These are phyloP conservation scores for Creontiades dilutus DNA, from an alignment of 2,888 invertebrate species.

Conservation along the genomic window DNA sequence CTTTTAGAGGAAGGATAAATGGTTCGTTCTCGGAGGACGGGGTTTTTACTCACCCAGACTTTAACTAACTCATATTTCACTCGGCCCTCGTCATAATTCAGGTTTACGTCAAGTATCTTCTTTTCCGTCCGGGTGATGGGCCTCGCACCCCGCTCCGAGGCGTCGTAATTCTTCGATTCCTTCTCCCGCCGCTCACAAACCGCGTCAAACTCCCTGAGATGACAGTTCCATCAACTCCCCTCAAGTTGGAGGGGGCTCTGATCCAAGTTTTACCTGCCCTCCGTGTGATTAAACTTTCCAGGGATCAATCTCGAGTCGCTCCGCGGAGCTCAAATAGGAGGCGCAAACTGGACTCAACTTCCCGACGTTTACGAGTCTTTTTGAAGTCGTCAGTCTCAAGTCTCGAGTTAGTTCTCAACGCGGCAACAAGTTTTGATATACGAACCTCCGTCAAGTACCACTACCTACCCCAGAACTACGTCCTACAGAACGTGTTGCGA, in stretches of 20 bases:
- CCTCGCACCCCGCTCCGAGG: background rate
- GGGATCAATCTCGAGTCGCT: background rate
- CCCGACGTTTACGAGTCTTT: slow-evolving; percentile 30
- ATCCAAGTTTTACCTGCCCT: background rate
- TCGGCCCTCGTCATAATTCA: slow-evolving; percentile 1
- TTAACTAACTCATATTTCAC: background rate
- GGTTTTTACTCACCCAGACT: background rate
- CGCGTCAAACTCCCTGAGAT: background rate
- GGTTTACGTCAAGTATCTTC: background rate
- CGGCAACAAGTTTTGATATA: background rate
- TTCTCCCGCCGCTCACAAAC: background rate
- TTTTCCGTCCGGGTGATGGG: background rate
- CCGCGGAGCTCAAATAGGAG: background rate
- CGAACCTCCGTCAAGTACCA: background rate
- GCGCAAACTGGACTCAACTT: background rate
- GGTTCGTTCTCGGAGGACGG: background rate
- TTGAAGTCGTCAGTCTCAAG: slow-evolving; percentile 17
- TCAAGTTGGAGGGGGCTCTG: background rate
- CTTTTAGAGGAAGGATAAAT: background rate
- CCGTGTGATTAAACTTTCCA: slow-evolving; percentile 4
- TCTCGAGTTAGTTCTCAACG: background rate
- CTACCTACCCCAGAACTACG: background rate
- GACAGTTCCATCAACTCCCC: slow-evolving; percentile 24
- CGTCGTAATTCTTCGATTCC: background rate
- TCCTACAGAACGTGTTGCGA: too few species aligned